Conservation (phyloP, 2,888 invertebrate genomes). For the Dinocampus coccinellae region DNA sequence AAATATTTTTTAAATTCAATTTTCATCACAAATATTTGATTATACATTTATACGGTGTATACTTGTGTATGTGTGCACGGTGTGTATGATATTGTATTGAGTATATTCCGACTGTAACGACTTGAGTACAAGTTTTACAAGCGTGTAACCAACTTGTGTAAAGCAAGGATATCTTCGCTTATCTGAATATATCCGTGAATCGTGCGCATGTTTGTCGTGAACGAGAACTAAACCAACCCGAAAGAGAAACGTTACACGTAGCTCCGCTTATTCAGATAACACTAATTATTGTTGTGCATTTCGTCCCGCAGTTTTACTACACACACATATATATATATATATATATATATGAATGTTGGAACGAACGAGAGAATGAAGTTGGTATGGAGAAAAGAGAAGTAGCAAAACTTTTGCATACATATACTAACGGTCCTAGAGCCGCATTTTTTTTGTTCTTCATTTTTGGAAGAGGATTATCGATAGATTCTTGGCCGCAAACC, state of each 20-base stretch:
- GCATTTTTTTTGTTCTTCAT: no score
- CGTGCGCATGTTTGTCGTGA: slow-evolving; percentile 44
- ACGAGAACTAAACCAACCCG: slow-evolving; percentile 29
- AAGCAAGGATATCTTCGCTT: slow-evolving; percentile 35
- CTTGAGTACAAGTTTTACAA: slow-evolving; percentile 25
- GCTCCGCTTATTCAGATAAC: slow-evolving; percentile 51
- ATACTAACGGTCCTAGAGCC: background rate
- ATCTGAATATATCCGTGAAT: slow-evolving; percentile 43
- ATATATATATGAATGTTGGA: slow-evolving; percentile 1
- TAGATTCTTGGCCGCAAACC: no score
- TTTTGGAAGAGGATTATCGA: no score
- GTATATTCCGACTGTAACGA: background rate
- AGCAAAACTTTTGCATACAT: slow-evolving; percentile 22
- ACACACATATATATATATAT: background rate
- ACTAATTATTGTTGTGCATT: slow-evolving; percentile 60
- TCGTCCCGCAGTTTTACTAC: slow-evolving; percentile 17
- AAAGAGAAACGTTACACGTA: slow-evolving; percentile 46
- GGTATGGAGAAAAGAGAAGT: background rate
- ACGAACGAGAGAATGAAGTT: slow-evolving; percentile 29
- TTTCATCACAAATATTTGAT: background rate
- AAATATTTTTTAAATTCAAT: no score
- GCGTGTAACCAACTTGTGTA: slow-evolving; percentile 27
- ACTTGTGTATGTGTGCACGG: background rate
- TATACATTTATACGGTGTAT: background rate
- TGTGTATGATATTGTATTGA: background rate